phyloP scores from a whole-genome alignment of 2,113 vertebrate species.

The Ariopsis seemanni region DNA sequence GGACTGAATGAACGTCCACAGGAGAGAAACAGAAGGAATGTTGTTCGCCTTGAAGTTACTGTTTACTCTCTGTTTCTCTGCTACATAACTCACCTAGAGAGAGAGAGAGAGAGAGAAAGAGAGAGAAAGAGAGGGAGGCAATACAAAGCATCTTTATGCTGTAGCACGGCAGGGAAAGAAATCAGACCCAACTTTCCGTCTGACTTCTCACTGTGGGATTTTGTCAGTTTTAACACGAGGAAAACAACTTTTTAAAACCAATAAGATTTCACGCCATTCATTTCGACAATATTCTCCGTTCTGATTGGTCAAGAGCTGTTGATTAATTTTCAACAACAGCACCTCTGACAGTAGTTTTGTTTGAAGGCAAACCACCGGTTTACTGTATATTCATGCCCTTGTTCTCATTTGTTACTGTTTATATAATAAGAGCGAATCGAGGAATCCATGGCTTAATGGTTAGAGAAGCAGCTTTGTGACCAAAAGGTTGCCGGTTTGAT shows the following conservation, averaged over 20 bases:
- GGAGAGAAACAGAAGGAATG: not conserved
- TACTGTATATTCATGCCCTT: no score
- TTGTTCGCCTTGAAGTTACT: not conserved
- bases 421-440: not conserved
- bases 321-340: not conserved
- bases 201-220: slow-evolving; percentile 25
- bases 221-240: slow-evolving; percentile 16
- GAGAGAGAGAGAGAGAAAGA: slow-evolving; percentile 21
- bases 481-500: no score
- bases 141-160: slow-evolving; percentile 63
- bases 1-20: not conserved
- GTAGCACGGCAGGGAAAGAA: slow-evolving; percentile 52
- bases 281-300: not conserved
- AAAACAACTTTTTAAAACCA: not conserved
- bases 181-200: slow-evolving; percentile 60
- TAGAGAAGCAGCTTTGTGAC: no score
- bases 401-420: not conserved
- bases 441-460: no score
- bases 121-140: slow-evolving; percentile 23
- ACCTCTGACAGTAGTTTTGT: not conserved
- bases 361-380: not conserved
- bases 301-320: not conserved
- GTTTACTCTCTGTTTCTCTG: slow-evolving; percentile 1
- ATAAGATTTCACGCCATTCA: not conserved
- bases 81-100: slow-evolving; percentile 7